These are phyloP conservation scores for Bombycilla garrulus DNA, from an alignment of 2,113 vertebrate genomes.

Conservation along the genomic window DNA sequence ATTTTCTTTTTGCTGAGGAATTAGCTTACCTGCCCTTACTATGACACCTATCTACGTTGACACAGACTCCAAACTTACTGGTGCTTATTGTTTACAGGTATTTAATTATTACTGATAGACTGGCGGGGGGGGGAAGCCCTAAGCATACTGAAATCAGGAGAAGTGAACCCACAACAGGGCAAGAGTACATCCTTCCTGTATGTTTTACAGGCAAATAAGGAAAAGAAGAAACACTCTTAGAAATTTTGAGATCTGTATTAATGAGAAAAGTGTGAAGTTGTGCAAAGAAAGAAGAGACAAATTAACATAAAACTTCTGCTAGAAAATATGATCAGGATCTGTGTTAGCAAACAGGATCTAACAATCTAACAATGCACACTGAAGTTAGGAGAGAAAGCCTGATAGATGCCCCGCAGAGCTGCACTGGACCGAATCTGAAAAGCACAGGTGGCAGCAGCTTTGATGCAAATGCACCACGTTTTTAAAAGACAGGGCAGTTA, in stretches of 20 bases:
- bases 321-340: not conserved
- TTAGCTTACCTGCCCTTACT: not conserved
- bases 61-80: not conserved
- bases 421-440: not conserved
- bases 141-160: not conserved
- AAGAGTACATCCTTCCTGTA: not conserved
- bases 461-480: not conserved
- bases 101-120: not conserved
- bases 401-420: not conserved
- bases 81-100: not conserved
- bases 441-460: not conserved
- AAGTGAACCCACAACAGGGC: not conserved
- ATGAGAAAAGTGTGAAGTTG: not conserved
- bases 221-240: not conserved
- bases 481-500: not conserved
- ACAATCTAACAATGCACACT: not conserved
- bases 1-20: not conserved
- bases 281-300: not conserved
- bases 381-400: not conserved
- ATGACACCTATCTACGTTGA: not conserved
- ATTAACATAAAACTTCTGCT: not conserved
- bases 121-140: rapidly evolving
- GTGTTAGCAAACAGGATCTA: not conserved
- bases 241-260: not conserved
- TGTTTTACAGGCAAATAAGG: not conserved